These are phyloP conservation scores for Fragum sueziense DNA, from an alignment of 2,888 invertebrate genomes.

Conservation along the genomic window DNA sequence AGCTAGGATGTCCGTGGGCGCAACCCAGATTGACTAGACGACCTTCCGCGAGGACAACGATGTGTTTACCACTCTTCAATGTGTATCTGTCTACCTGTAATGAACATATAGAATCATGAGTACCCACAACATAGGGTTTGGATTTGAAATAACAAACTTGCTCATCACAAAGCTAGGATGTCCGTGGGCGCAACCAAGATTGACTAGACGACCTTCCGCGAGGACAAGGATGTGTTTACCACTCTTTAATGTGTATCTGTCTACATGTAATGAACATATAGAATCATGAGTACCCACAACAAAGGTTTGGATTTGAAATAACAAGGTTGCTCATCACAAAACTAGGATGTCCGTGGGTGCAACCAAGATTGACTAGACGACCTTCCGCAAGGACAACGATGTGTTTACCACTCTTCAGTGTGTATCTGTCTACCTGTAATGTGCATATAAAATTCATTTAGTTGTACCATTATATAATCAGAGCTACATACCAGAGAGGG, in stretches of 20 bases:
- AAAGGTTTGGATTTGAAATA: too few relatives aligned
- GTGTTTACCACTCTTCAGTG: constrained; percentile 93
- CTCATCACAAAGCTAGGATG: constrained; percentile 99
- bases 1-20: constrained; percentile 99
- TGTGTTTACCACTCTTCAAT: constrained; percentile 93
- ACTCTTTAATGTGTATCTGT: constrained; percentile 93
- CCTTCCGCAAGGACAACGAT: constrained; percentile 97
- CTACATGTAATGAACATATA: constrained; percentile 87
- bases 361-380: constrained; percentile 98
- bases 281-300: too few relatives aligned
- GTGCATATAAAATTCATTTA: too few relatives aligned
- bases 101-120: too few relatives aligned
- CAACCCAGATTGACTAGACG: constrained; percentile 99
- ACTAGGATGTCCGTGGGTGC: constrained; percentile 99
- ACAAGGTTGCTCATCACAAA: constrained; percentile 99
- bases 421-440: constrained; percentile 91
- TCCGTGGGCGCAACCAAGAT: constrained; percentile 99
- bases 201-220: constrained; percentile 98
- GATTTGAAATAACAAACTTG: too few relatives aligned
- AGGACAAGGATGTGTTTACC: constrained; percentile 96
- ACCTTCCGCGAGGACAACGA: constrained; percentile 97
- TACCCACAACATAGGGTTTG: too few relatives aligned
- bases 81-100: constrained; percentile 91
- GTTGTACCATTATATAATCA: too few relatives aligned
- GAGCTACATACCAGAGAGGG: too few relatives aligned